These are phyloP conservation scores for Antrozous pallidus DNA, from an alignment of 2,797 vertebrate species.

Conservation along the genomic window DNA sequence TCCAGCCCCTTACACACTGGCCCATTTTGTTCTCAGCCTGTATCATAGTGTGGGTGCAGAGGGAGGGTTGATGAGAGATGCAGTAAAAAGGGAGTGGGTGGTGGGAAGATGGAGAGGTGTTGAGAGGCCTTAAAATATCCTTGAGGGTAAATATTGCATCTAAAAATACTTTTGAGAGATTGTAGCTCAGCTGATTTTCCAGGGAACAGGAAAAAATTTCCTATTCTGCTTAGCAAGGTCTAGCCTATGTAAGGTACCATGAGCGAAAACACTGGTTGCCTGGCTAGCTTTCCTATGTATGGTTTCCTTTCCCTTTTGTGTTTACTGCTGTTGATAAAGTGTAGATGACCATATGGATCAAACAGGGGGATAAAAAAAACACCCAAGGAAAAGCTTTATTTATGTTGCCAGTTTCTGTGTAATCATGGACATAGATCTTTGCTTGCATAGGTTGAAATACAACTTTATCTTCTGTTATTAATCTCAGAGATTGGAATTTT, in stretches of 20 bases:
- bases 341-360: neutral
- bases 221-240: neutral
- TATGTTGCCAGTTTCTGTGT: constrained; percentile 44
- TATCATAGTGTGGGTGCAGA: neutral
- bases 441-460: constrained; percentile 12
- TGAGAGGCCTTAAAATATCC: neutral
- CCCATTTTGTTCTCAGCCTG: neutral
- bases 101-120: neutral
- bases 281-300: neutral
- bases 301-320: neutral
- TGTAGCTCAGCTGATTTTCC: neutral
- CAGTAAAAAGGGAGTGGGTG: neutral
- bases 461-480: constrained; percentile 63
- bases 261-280: neutral
- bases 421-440: constrained; percentile 33
- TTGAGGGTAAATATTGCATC: neutral
- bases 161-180: neutral
- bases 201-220: neutral
- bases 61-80: neutral
- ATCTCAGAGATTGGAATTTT: neutral
- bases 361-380: constrained; percentile 45
- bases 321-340: neutral
- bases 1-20: neutral
- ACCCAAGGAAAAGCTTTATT: constrained; percentile 49
- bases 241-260: neutral